Base-by-base conservation (phyloP, 1,140 invertebrate genomes). In the Ceratosolen solmsi region DNA sequence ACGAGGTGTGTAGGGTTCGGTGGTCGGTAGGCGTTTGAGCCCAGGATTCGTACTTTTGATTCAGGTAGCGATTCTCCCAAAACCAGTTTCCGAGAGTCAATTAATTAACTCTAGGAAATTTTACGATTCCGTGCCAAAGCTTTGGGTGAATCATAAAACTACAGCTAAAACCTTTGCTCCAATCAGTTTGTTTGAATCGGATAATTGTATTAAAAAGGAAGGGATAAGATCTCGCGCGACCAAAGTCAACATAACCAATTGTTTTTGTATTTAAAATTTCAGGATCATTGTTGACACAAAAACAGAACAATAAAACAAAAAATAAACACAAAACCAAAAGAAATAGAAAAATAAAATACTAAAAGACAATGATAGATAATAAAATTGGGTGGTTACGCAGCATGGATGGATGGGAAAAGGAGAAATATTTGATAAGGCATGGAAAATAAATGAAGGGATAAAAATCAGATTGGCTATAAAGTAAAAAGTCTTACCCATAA, bases 401-500 rank as follows among this genome's bases (percentile, higher is more conserved):
- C 5, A 54, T 5, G 20, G 51, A 54, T 8, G 51, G 17, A 54
- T 54, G 2, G 20, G 51, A 22, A 22, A 54, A 15, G 20, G 51
- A 54, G 58, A 49, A 80, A 79, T 60, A 46, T 30, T 38, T 72
- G 65, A 81, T 81, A 84, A 74, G 75, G 83, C 51, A 74, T 8
- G 41, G n/a, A n/a, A 25, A 46, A 41, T 46, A 71, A 71, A 49
- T 8, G 38, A 71, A 71, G 36, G 41, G 49, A 54, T 65, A 63
- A 76, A 76, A 65, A 76, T 76, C n/a, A 51, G 65, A 79, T 79
- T 71, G 68, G 77, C 46, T 30, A 38, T 79, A 79, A 79, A 79
- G 33, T 41, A 78, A 54, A 51, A 77, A 65, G 17, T 25, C 1
- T 36, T 30, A 65, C 30, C 60, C 22, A 78, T 54, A 78, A 78